phyloP scores from a whole-genome alignment of 2,797 vertebrate species.

The Megalops cyprinoides region DNA sequence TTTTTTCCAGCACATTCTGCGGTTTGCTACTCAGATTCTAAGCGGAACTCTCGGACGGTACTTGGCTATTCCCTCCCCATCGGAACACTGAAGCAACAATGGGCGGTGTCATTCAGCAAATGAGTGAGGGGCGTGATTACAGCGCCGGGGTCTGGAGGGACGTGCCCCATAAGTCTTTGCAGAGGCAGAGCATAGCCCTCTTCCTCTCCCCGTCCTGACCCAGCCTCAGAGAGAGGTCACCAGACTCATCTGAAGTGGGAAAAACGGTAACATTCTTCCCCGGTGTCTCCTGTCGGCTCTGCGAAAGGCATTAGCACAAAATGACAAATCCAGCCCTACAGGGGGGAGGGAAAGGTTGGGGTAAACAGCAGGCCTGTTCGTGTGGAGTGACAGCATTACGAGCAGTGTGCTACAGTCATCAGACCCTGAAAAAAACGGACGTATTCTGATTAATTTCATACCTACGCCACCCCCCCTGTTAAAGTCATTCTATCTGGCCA shows the following conservation, averaged over 20 bases:
- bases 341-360: not conserved
- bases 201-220: conserved; percentile 8
- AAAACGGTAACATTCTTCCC: conserved; percentile 13
- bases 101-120: not conserved
- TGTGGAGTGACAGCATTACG: not conserved
- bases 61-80: not conserved
- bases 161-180: conserved; percentile 30
- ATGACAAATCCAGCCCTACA: conserved; percentile 32
- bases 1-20: not conserved
- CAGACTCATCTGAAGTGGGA: conserved; percentile 27
- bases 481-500: too few species aligned
- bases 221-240: conserved; percentile 43
- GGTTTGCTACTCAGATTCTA: conserved; percentile 10
- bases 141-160: conserved; percentile 34
- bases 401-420: not conserved
- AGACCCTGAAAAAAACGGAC: not conserved
- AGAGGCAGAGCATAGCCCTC: conserved; percentile 35
- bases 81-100: not conserved
- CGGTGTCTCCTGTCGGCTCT: not conserved
- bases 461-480: too few species aligned
- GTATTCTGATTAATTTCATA: not conserved
- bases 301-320: conserved; percentile 26
- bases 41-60: conserved; percentile 27
- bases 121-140: conserved; percentile 22
- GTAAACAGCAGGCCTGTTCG: not conserved